Evolutionary conservation across 1,140 invertebrate genomes (phyloP), one percentile per base, ranked within the genome.

Genomic region (Drosophila repleta): DNA sequence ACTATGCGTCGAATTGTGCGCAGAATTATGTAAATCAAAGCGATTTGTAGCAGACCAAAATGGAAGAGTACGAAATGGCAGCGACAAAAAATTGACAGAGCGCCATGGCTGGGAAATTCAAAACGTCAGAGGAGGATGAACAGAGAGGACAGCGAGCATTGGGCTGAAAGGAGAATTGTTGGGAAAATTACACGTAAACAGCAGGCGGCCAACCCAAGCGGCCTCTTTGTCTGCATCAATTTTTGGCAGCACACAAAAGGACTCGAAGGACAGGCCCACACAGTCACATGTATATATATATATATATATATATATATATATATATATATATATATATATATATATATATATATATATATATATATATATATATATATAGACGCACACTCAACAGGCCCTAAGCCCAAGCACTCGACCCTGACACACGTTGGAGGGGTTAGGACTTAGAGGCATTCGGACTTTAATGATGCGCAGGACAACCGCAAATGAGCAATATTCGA

Each of bases 21-120:
- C 83, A 88, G 84, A 79, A 89, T 88, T 88, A 88, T 88, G 83
- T 76, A 88, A 88, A 88, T 88, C 83, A 88, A 89, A 79, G 83
- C 83, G 83, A 88, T 88, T 88, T 88, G 84, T 84, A 74, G 84
- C 73, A 60, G 74, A 10, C 60, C 41, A 72, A 56, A 66, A 81
- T 68, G 60, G 57, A 76, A 71, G 67, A 79, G 75, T 79, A 67
- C 49, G 74, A 71, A 70, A 79, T 76, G 66, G 57, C 64, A 71
- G 35, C 65, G 55, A 41, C 32, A 73, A 71, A 76, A 68, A 83
- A 83, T 88, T 87, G 82, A 87, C 83, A 41, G 32, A 85, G 82
- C 77, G 55, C 41, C 63, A 67, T 67, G 45, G 74, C 74, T 55
- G 73, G 75, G 73, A 88, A 79, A 88, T 83, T 76, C 78, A 74